Conservation (phyloP, 2,888 invertebrate genomes). For the Cheilosia variabilis region DNA sequence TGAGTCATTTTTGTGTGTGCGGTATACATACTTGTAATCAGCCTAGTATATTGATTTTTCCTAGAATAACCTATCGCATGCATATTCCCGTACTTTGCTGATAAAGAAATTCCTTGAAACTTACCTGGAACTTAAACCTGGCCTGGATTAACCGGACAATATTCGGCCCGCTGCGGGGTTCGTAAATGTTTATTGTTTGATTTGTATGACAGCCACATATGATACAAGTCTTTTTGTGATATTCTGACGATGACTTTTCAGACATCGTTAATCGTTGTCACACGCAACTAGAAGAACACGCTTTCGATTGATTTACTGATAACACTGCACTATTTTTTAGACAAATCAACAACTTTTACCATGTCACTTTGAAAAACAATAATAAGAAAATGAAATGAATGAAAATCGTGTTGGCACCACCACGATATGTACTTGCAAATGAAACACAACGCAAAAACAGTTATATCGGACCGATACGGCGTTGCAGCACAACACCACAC, state of each 20-base stretch:
- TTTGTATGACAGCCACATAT: slow-evolving; percentile 83
- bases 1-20: slow-evolving; percentile 78
- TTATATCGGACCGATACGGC: slow-evolving; percentile 43
- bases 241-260: slow-evolving; percentile 79
- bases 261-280: slow-evolving; percentile 75
- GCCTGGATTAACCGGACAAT: slow-evolving; percentile 83
- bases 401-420: no score
- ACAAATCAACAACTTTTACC: slow-evolving; percentile 3
- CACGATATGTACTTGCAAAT: background rate
- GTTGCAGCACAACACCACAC: slow-evolving; percentile 35
- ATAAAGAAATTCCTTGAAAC: slow-evolving; percentile 6
- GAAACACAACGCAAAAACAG: slow-evolving; percentile 40
- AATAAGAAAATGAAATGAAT: background rate
- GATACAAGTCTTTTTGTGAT: slow-evolving; percentile 83
- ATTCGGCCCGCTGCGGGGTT: slow-evolving; percentile 83
- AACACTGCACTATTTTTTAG: slow-evolving; percentile 13
- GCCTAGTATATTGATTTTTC: slow-evolving; percentile 71
- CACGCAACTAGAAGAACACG: background rate
- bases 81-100: slow-evolving; percentile 16
- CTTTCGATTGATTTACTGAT: slow-evolving; percentile 5
- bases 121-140: slow-evolving; percentile 84
- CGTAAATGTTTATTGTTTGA: slow-evolving; percentile 83
- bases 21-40: slow-evolving; percentile 63
- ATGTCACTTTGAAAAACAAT: slow-evolving; percentile 14
- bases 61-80: slow-evolving; percentile 18